These are phyloP conservation scores for Nomada goodeniana DNA, from an alignment of 2,888 invertebrate species.

Conservation along the genomic window DNA sequence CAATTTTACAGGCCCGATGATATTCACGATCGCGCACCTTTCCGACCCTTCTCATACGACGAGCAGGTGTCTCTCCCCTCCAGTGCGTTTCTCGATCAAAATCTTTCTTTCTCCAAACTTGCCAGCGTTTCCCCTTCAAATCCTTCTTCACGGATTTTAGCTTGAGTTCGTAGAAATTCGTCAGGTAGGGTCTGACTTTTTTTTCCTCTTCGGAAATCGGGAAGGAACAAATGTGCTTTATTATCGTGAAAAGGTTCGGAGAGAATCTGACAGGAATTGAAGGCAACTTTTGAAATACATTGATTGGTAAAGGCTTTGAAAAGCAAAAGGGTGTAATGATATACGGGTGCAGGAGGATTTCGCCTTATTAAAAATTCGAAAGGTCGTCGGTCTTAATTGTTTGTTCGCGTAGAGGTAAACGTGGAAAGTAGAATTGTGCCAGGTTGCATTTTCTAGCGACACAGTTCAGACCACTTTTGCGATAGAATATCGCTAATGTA, in stretches of 20 bases:
- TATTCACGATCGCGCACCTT: constrained; percentile 58
- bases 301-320: too few relatives aligned
- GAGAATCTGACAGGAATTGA: too few relatives aligned
- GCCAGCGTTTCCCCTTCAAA: background rate
- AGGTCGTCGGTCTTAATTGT: too few relatives aligned
- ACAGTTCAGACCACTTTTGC: constrained; percentile 41
- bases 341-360: background rate
- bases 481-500: constrained; percentile 43
- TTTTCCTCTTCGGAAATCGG: background rate
- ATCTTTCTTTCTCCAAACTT: constrained; percentile 28
- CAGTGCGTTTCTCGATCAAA: constrained; percentile 38
- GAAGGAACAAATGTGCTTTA: too few relatives aligned
- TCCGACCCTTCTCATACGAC: constrained; percentile 43
- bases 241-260: too few relatives aligned
- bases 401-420: background rate
- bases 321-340: background rate
- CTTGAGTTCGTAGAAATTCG: background rate
- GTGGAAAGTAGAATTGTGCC: constrained; percentile 4
- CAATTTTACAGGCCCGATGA: constrained; percentile 47
- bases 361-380: constrained; percentile 2
- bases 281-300: too few relatives aligned
- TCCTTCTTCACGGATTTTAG: background rate
- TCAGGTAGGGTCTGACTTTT: background rate
- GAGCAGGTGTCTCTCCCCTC: constrained; percentile 58
- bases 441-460: constrained; percentile 17